These are phyloP conservation scores for Theodoxus fluviatilis DNA, from an alignment of 2,888 invertebrate species.

Conservation along the genomic window DNA sequence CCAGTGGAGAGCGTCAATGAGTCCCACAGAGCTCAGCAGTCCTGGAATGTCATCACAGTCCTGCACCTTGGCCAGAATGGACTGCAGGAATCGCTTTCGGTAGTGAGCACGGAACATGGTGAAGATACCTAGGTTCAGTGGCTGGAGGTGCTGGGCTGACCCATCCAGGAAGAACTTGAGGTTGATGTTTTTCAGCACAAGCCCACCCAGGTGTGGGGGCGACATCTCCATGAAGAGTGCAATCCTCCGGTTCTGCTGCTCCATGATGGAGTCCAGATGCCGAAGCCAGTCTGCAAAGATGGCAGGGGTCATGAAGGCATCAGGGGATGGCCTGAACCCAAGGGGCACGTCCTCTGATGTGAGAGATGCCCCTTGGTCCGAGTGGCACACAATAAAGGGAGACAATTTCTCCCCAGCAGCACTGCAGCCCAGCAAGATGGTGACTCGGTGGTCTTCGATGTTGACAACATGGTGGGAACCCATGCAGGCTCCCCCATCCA, in stretches of 20 bases:
- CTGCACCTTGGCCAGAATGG: slow-evolving; percentile 23
- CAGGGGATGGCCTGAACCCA: slow-evolving; percentile 27
- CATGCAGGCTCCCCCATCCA: slow-evolving; percentile 28
- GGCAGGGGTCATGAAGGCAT: slow-evolving; percentile 27
- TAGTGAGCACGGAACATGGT: slow-evolving; percentile 29
- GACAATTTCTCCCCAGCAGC: slow-evolving; percentile 30
- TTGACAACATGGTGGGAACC: slow-evolving; percentile 26
- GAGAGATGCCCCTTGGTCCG: too few relatives aligned
- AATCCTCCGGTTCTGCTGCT: slow-evolving; percentile 29
- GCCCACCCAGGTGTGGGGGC: slow-evolving; percentile 29
- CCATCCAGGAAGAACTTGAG: slow-evolving; percentile 33
- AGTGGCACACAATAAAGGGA: slow-evolving; percentile 26
- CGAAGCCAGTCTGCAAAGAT: slow-evolving; percentile 31
- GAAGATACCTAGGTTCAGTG: slow-evolving; percentile 30
- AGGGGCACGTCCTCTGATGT: slow-evolving; percentile 28
- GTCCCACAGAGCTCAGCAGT: slow-evolving; percentile 19
- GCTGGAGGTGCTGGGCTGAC: slow-evolving; percentile 30
- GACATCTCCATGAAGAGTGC: slow-evolving; percentile 34
- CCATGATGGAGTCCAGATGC: slow-evolving; percentile 28
- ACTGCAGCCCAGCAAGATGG: slow-evolving; percentile 31
- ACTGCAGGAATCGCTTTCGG: slow-evolving; percentile 29
- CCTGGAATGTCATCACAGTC: slow-evolving; percentile 7
- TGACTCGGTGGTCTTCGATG: slow-evolving; percentile 27
- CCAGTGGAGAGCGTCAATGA: slow-evolving; percentile 31
- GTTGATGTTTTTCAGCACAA: slow-evolving; percentile 29